Evolutionary conservation across 2,113 vertebrate genomes (phyloP).

Genomic region (Forbesichthys papilliferus): DNA sequence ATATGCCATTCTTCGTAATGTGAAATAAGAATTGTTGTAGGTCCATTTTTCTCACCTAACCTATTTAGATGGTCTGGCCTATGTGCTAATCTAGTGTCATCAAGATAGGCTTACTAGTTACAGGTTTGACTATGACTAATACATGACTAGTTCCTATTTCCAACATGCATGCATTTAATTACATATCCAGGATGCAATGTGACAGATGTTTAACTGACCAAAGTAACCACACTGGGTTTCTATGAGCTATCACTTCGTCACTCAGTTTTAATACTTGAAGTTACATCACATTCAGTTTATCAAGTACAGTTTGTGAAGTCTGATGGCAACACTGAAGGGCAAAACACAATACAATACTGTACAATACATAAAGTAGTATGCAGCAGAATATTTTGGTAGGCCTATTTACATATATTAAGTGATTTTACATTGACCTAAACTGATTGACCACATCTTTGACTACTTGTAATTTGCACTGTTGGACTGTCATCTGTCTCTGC

Average conservation of each 20-base stretch:
- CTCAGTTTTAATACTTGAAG: no score
- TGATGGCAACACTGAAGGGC: not conserved
- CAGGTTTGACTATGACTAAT: not conserved
- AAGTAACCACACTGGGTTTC: no score
- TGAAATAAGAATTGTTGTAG: no score
- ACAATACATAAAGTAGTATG: not conserved
- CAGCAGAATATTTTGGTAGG: not conserved
- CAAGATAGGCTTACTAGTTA: no score
- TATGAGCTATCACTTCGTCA: no score
- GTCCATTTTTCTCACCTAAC: no score
- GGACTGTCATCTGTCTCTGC: not conserved
- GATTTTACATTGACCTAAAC: not conserved
- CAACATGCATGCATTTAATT: not conserved
- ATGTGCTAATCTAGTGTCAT: no score
- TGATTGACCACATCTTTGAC: not conserved
- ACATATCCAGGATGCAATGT: not conserved
- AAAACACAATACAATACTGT: not conserved
- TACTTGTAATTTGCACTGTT: not conserved
- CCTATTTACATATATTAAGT: not conserved
- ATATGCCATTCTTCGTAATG: no score
- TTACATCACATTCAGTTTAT: no score
- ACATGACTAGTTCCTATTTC: conserved; percentile 1
- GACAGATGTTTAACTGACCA: not conserved
- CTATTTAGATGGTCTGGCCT: no score
- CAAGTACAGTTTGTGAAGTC: not conserved